Evolutionary conservation across 37 sponge, comb jelly and placozoan species (phyloP).

Genomic region (Chondrosia reniformis): DNA sequence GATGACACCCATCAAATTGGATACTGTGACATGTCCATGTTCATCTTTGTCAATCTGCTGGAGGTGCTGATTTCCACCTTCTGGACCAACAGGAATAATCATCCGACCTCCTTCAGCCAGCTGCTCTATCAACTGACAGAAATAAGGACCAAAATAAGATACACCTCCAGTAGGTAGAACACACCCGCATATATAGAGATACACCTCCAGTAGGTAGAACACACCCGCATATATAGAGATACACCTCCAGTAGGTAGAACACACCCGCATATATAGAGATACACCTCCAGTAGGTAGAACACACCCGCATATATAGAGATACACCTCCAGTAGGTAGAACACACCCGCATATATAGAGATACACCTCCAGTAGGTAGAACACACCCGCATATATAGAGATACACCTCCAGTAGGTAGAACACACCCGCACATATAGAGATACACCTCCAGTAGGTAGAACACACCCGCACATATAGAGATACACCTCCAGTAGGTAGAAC

Average conservation of each 20-base stretch:
- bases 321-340: too few species aligned
- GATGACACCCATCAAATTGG: slow-evolving; percentile 88
- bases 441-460: background rate
- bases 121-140: slow-evolving; percentile 62
- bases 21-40: slow-evolving; percentile 61
- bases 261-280: too few species aligned
- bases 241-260: too few species aligned
- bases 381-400: too few species aligned
- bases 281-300: too few species aligned
- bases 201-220: background rate
- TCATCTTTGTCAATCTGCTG: slow-evolving; percentile 75
- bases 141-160: background rate
- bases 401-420: too few species aligned
- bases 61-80: slow-evolving; percentile 74
- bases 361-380: too few species aligned
- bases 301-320: too few species aligned
- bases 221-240: background rate
- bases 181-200: background rate
- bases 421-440: too few species aligned
- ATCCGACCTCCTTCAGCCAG: slow-evolving; percentile 87
- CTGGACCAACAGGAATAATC: slow-evolving; percentile 92
- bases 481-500: background rate
- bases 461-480: background rate
- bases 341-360: too few species aligned
- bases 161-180: too few species aligned